phyloP scores from a whole-genome alignment of 2,113 vertebrate species.

The Aphelocoma coerulescens region DNA sequence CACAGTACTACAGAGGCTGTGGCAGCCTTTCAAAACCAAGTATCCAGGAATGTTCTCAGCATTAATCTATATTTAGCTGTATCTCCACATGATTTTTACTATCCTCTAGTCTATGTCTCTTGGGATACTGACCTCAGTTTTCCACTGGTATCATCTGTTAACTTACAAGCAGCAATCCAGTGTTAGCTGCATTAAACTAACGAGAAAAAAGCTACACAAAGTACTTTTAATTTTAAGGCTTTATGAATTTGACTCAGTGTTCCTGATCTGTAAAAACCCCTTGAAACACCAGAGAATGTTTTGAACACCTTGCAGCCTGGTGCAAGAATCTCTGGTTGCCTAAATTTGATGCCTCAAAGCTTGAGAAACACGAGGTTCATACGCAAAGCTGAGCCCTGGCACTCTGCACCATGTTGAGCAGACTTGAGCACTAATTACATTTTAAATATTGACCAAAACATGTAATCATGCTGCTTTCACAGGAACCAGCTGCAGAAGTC shows the following conservation, averaged over 20 bases:
- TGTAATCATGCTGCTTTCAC: not conserved
- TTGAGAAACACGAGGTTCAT: not conserved
- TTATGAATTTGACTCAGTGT: not conserved
- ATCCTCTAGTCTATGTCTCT: not conserved
- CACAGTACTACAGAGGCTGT: not conserved
- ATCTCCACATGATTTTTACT: constrained; percentile 33
- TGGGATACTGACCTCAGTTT: constrained; percentile 51
- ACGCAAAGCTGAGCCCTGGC: not conserved
- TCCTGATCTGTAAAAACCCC: not conserved
- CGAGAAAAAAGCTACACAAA: not conserved
- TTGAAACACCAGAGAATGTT: not conserved
- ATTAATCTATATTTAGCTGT: constrained; percentile 49
- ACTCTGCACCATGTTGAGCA: rapidly evolving
- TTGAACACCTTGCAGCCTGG: not conserved
- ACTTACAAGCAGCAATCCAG: not conserved
- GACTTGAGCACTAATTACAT: not conserved
- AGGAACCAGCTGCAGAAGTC: not conserved
- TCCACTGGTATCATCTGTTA: constrained; percentile 32
- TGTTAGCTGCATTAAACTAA: not conserved
- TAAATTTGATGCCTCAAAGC: not conserved
- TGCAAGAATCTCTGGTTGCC: not conserved
- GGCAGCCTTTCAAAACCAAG: constrained; percentile 47
- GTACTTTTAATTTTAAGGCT: not conserved
- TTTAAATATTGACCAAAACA: not conserved
- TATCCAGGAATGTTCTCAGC: constrained; percentile 59